phyloP scores from a whole-genome alignment of 2,113 vertebrate species.

The Corythoichthys intestinalis region DNA sequence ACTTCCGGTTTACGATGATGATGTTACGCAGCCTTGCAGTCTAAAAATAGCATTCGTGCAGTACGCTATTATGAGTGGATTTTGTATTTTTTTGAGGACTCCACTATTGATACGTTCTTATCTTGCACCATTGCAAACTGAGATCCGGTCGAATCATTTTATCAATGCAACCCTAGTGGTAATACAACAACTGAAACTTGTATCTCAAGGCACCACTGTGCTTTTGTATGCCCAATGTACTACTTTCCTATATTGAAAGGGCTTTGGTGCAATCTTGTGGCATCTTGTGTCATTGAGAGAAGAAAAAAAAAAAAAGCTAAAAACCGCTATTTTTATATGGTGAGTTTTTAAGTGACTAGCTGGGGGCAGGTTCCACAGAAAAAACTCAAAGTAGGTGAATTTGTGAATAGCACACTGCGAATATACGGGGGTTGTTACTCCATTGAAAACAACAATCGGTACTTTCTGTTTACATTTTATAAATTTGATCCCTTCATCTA shows the following conservation, averaged over 20 bases:
- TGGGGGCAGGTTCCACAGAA: background rate
- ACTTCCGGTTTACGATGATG: no score
- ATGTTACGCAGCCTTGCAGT: no score
- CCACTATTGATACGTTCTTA: no score
- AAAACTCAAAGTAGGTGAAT: background rate
- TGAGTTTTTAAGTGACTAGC: background rate
- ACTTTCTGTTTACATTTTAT: constrained; percentile 20
- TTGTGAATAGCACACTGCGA: background rate
- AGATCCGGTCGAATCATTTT: no score
- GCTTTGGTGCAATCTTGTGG: background rate
- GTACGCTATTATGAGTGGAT: no score
- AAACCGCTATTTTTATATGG: background rate
- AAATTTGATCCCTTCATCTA: constrained; percentile 24
- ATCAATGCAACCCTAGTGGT: no score
- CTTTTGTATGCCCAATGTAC: background rate
- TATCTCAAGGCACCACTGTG: background rate
- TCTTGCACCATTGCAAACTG: no score
- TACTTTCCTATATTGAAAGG: background rate
- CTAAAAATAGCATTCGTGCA: no score
- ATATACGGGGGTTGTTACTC: background rate
- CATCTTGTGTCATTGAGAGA: background rate
- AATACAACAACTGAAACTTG: background rate
- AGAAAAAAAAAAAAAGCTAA: background rate
- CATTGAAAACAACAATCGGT: constrained; percentile 6
- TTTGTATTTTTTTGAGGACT: no score